Evolutionary conservation across 2,888 invertebrate genomes (phyloP).

Genomic region (Phlogophora meticulosa): DNA sequence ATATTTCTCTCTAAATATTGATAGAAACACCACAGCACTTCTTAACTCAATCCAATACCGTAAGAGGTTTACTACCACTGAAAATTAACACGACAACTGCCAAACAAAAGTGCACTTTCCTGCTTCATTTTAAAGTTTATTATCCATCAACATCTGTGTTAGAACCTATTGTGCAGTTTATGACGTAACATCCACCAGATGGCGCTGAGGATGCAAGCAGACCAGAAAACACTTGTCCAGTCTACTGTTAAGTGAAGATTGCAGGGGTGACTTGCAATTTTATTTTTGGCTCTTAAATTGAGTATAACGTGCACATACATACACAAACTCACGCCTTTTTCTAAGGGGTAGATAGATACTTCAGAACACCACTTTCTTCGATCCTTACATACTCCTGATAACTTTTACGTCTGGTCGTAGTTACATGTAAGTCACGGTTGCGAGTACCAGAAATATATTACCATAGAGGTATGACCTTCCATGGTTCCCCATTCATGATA

Average conservation of each 20-base stretch:
- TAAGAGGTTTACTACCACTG: slow-evolving; percentile 23
- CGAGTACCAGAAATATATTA: too few relatives aligned
- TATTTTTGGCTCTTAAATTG: too few relatives aligned
- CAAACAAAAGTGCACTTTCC: slow-evolving; percentile 11
- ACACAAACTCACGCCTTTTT: too few relatives aligned
- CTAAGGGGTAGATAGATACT: too few relatives aligned
- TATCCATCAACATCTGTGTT: slow-evolving; percentile 16
- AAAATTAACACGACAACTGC: slow-evolving; percentile 1
- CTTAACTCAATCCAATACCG: slow-evolving; percentile 18
- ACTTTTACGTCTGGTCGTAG: too few relatives aligned
- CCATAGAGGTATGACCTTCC: too few relatives aligned
- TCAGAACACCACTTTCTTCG: too few relatives aligned
- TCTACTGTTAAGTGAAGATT: slow-evolving; percentile 30
- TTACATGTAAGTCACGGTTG: too few relatives aligned
- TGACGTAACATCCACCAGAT: slow-evolving; percentile 39
- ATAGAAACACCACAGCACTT: slow-evolving; percentile 9
- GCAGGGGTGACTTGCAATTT: neutral
- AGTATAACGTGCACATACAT: neutral
- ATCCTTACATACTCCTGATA: too few relatives aligned
- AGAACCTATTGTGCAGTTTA: slow-evolving; percentile 36
- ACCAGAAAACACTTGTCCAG: slow-evolving; percentile 21
- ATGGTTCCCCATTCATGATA: too few relatives aligned
- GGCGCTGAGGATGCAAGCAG: slow-evolving; percentile 36
- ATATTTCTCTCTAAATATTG: too few relatives aligned
- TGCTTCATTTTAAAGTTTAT: slow-evolving; percentile 5